Conservation (phyloP, 1,140 invertebrate genomes). For the Oppia nitens region DNA sequence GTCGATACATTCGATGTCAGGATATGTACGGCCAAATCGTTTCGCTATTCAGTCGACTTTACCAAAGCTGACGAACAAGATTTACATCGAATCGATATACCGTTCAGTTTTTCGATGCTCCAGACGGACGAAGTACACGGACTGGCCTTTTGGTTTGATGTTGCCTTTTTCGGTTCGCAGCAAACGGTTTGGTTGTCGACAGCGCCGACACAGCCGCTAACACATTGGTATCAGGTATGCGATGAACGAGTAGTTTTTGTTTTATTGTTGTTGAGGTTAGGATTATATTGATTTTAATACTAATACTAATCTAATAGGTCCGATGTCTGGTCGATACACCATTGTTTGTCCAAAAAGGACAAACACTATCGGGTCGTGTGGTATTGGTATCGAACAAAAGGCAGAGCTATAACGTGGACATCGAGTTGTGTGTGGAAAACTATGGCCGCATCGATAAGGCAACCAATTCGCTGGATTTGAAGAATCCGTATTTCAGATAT, state of each 20-base stretch:
- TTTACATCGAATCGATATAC: slow-evolving; percentile 86
- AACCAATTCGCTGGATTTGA: slow-evolving; percentile 84
- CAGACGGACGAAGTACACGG: slow-evolving; percentile 92
- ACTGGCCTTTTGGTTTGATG: slow-evolving; percentile 99
- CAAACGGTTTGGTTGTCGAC: slow-evolving; percentile 95
- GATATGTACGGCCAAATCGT: slow-evolving; percentile 88
- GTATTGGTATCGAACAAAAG: slow-evolving; percentile 80
- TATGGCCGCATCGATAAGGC: slow-evolving; percentile 42
- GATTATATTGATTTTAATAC: neutral
- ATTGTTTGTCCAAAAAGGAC: slow-evolving; percentile 83
- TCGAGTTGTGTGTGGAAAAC: slow-evolving; percentile 78
- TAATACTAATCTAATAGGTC: slow-evolving; percentile 45
- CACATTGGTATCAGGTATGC: slow-evolving; percentile 71
- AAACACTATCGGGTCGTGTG: slow-evolving; percentile 70
- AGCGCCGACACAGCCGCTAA: slow-evolving; percentile 90
- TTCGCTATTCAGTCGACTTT: slow-evolving; percentile 91
- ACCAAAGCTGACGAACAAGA: slow-evolving; percentile 79
- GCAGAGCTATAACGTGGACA: slow-evolving; percentile 98
- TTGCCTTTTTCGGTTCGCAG: slow-evolving; percentile 81
- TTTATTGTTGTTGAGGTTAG: too few species aligned
- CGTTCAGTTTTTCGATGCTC: slow-evolving; percentile 76
- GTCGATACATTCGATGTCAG: slow-evolving; percentile 98
- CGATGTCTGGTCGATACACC: slow-evolving; percentile 84
- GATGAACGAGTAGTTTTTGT: neutral
- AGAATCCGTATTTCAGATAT: slow-evolving; percentile 89